These are phyloP conservation scores for Sminthopsis crassicaudata DNA, from an alignment of 2,113 vertebrate species.

Conservation along the genomic window DNA sequence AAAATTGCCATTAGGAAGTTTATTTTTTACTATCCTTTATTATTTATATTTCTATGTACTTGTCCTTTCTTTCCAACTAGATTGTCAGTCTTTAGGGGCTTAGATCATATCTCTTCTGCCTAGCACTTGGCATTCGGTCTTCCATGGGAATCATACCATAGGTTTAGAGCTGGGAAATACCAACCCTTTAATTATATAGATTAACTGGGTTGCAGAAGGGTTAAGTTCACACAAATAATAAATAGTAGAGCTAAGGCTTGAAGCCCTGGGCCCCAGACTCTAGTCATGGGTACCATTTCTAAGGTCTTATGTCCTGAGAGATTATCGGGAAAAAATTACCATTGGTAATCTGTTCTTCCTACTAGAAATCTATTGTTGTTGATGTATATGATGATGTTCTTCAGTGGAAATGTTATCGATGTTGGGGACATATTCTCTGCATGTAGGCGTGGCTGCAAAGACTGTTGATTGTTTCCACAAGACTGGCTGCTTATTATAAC, in stretches of 20 bases:
- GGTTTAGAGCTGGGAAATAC: neutral
- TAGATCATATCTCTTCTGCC: neutral
- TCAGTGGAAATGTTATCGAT: conserved; percentile 4
- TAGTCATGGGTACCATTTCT: neutral
- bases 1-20: conserved; percentile 7
- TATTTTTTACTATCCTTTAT: neutral
- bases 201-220: neutral
- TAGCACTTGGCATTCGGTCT: neutral
- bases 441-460: conserved; percentile 50
- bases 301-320: neutral
- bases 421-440: conserved; percentile 5
- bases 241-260: neutral
- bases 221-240: neutral
- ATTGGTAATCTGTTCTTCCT: neutral
- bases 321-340: neutral
- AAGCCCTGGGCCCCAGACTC: neutral
- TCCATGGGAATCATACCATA: neutral
- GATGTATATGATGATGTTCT: conserved; percentile 17
- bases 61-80: neutral
- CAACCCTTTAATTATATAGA: neutral
- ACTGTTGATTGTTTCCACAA: conserved; percentile 48
- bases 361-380: neutral
- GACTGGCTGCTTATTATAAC: conserved; percentile 42
- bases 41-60: neutral
- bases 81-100: neutral